phyloP scores from a whole-genome alignment of 2,888 invertebrate genomes.

The Sicus ferrugineus region DNA sequence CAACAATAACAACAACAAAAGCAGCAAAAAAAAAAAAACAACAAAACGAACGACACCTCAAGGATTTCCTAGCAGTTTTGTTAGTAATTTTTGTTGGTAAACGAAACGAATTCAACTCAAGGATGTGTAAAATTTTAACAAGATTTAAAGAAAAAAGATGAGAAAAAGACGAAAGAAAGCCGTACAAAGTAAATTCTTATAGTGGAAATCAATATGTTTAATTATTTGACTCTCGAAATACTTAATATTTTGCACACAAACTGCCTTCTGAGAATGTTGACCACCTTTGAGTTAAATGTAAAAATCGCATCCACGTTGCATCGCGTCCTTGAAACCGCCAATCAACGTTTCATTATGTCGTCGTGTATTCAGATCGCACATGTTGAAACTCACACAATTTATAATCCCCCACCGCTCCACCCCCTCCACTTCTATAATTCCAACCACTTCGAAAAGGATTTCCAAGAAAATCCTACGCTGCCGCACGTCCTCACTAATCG shows the following conservation, averaged over 20 bases:
- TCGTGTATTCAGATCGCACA: background rate
- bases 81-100: too few relatives aligned
- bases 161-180: background rate
- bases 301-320: too few relatives aligned
- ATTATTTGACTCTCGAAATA: background rate
- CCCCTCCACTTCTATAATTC: background rate
- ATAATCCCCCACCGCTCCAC: background rate
- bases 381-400: too few relatives aligned
- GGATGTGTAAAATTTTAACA: conserved; percentile 15
- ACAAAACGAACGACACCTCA: background rate
- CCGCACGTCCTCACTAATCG: background rate
- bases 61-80: too few relatives aligned
- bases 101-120: conserved; percentile 1
- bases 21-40: background rate
- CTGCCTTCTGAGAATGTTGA: too few relatives aligned
- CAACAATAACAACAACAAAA: background rate
- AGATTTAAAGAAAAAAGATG: background rate
- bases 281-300: too few relatives aligned
- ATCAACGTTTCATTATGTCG: background rate
- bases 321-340: too few relatives aligned
- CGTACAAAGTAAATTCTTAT: background rate
- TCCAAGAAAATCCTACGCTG: background rate
- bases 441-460: conserved; percentile 4
- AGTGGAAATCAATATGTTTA: too few relatives aligned
- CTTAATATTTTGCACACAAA: background rate